These are phyloP conservation scores for Ammodytes marinus DNA, from an alignment of 2,113 vertebrate genomes.

Conservation along the genomic window DNA sequence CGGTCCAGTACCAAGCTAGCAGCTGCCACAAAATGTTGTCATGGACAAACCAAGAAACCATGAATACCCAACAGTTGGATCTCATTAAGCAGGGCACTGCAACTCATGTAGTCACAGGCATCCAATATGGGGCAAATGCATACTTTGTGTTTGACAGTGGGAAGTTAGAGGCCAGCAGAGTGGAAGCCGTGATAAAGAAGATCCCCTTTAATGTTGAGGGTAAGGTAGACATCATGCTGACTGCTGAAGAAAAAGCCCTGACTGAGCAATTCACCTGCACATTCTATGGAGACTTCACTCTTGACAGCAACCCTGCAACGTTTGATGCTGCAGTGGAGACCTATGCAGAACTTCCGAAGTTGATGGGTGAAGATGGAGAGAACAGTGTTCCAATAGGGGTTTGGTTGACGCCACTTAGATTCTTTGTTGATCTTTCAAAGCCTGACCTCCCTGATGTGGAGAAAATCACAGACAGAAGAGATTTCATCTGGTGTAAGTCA, in stretches of 20 bases:
- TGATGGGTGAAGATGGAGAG: not conserved
- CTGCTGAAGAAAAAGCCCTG: not conserved
- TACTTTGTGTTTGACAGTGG: conserved; percentile 65
- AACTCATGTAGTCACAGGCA: conserved; percentile 58
- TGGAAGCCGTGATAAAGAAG: conserved; percentile 34
- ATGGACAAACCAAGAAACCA: rapidly evolving
- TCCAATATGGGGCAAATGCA: conserved; percentile 48
- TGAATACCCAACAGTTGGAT: not conserved
- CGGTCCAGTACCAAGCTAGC: not conserved
- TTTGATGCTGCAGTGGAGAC: conserved; percentile 25
- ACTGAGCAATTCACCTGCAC: conserved; percentile 30
- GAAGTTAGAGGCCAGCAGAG: not conserved
- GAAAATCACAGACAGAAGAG: not conserved
- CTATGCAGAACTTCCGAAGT: conserved; percentile 14
- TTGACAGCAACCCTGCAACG: conserved; percentile 8
- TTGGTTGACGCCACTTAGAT: conserved; percentile 46
- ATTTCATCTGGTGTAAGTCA: not conserved
- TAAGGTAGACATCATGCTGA: not conserved
- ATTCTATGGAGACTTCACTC: conserved; percentile 26
- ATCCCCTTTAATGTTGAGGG: not conserved
- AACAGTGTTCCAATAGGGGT: conserved; percentile 29
- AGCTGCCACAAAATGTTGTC: conserved; percentile 15
- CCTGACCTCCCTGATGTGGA: not conserved
- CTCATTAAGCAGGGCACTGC: not conserved
- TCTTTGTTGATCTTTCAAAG: not conserved